A percentile compares a stretch with the other conserved stretches of the same genome.
Evolutionary conservation across 1,140 invertebrate genomes (phyloP).

Genomic region (Zaprionus taronus): DNA sequence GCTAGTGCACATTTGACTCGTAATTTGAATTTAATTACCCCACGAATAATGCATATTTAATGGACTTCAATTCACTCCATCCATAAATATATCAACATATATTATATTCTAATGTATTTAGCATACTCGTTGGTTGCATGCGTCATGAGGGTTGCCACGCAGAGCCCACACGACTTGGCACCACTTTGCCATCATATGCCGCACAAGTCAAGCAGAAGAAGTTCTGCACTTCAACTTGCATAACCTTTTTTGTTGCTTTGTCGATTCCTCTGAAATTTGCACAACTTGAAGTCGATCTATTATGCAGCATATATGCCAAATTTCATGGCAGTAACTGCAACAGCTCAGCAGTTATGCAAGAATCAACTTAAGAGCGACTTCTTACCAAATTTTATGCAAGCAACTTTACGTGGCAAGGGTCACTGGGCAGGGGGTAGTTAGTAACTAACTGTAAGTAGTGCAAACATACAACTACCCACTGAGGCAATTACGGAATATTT

Average conservation of each 20-base stretch:
- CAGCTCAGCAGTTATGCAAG: not conserved
- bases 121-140: not conserved
- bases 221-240: not conserved
- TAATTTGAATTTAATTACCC: conserved; percentile 55
- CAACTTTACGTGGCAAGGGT: not conserved
- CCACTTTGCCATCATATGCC: not conserved
- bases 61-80: conserved; percentile 20
- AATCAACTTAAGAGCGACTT: not conserved
- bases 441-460: not conserved
- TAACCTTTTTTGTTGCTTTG: not conserved
- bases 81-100: not conserved
- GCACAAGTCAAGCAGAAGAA: not conserved
- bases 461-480: not conserved
- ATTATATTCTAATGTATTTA: not conserved
- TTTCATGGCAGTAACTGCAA: not conserved
- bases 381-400: not conserved
- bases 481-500: conserved; percentile 27
- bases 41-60: conserved; percentile 57
- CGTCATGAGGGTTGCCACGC: not conserved
- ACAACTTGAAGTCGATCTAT: not conserved
- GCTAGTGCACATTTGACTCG: conserved; percentile 36
- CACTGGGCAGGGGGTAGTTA: not conserved
- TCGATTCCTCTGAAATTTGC: not conserved
- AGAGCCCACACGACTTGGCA: not conserved
- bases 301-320: not conserved